phyloP scores from a whole-genome alignment of 2,113 vertebrate species.

The Regulus satrapa region DNA sequence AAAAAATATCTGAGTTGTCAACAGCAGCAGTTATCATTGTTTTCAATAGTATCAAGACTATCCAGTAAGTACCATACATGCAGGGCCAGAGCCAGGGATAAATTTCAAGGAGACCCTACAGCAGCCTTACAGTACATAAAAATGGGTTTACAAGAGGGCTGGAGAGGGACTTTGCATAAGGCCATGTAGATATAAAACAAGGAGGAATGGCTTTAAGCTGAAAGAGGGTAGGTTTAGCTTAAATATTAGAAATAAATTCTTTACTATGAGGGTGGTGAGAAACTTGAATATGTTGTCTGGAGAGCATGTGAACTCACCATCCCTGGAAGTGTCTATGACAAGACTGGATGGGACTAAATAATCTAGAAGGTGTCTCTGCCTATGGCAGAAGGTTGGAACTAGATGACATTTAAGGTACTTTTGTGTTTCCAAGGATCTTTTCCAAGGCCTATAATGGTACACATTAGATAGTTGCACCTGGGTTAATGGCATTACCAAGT shows the following conservation, averaged over 20 bases:
- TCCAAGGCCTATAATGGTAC: background rate
- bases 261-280: background rate
- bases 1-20: background rate
- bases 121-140: background rate
- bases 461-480: background rate
- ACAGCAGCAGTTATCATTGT: background rate
- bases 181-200: background rate
- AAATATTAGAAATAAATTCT: background rate
- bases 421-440: background rate
- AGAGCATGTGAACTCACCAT: too few species aligned
- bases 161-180: background rate
- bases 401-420: background rate
- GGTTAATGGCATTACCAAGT: background rate
- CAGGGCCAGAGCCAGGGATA: background rate
- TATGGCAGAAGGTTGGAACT: background rate
- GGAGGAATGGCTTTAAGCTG: background rate
- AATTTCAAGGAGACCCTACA: background rate
- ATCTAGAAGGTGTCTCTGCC: background rate
- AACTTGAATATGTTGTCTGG: background rate
- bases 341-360: background rate
- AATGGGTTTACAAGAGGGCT: background rate
- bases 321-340: rapidly evolving
- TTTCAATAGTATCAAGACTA: background rate
- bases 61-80: background rate
- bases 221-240: background rate